phyloP scores from a whole-genome alignment of 2,888 invertebrate species.

The Diarsia mendica region DNA sequence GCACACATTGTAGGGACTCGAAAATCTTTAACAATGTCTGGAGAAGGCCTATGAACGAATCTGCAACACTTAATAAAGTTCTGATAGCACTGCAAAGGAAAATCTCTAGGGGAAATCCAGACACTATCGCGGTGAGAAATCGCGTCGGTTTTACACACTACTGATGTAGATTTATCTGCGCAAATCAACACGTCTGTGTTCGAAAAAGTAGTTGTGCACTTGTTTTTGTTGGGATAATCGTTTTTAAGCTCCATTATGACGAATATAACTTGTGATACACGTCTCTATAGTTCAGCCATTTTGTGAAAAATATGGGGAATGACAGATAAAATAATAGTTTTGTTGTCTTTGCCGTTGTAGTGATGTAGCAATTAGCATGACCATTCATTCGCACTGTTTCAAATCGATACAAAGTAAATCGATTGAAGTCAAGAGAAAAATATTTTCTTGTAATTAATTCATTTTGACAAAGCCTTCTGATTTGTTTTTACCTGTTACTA shows the following conservation, averaged over 20 bases:
- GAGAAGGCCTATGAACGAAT: constrained; percentile 79
- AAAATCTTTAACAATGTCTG: constrained; percentile 74
- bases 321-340: constrained; percentile 58
- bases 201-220: constrained; percentile 76
- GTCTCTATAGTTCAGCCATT: constrained; percentile 89
- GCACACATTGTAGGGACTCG: constrained; percentile 69
- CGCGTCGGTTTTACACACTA: constrained; percentile 74
- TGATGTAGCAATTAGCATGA: constrained; percentile 19
- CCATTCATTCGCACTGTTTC: background rate
- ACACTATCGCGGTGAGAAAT: constrained; percentile 72
- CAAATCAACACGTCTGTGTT: constrained; percentile 74
- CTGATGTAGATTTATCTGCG: constrained; percentile 72
- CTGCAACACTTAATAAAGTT: constrained; percentile 73
- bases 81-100: constrained; percentile 71
- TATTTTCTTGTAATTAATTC: background rate
- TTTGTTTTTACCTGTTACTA: background rate
- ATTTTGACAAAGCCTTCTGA: background rate
- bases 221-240: constrained; percentile 77
- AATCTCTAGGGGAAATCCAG: constrained; percentile 71
- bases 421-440: background rate
- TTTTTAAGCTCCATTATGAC: constrained; percentile 86
- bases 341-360: constrained; percentile 55
- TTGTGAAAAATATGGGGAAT: constrained; percentile 77
- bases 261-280: constrained; percentile 75
- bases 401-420: constrained; percentile 18